Base-by-base conservation (phyloP, 2,113 vertebrate genomes). In the Brachyhypopomus gauderio region DNA sequence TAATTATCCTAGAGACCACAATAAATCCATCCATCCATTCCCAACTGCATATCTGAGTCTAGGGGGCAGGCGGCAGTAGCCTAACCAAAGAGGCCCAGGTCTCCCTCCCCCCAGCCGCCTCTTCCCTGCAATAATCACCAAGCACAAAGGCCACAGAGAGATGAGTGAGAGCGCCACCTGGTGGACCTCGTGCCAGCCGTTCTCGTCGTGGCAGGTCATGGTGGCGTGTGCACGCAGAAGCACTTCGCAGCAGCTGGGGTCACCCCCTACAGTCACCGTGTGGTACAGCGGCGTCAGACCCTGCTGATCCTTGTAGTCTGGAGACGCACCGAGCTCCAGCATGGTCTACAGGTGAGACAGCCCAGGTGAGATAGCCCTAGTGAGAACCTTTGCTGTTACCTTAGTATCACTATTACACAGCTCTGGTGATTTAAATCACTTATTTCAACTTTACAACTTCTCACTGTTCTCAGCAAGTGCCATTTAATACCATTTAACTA, bases 131-230 rank as follows among this genome's bases (percentile, higher is more conserved):
- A 12, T 34, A 12, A 66, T 30, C 64, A 69, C 27, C 27, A 5
- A 34, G 25, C 14, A 34, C 27, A 9, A 38, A 23, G 23, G 41
- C 12, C 22, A 23, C 3, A 27, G 48, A 19, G 23, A 64, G 75
- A 67, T 12, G n/a, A 72, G 70, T 41, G 66, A 77, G 19, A 67
- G 59, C 58, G 55, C 0, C 72, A 96, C 95, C 95, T 96, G 95
- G 87, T 96, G 95, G 55, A 96, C 93, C 87, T 96, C 95, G 0
- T 95, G 94, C 95, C 95, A 96, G 74, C 95, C 95, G 0, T 96
- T 96, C 82, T 96, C 95, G 1, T 96, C 95, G 36, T 82, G 90
- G 88, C 95, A 96, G 48, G 94, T 87, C 59, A 96, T 91, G 0
- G 90, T 83, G 0, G 95, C 95, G 0, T 91, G 92, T 63, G 95